These are phyloP conservation scores for Philopotamus ludificatus DNA, from an alignment of 1,140 invertebrate genomes.

Conservation along the genomic window DNA sequence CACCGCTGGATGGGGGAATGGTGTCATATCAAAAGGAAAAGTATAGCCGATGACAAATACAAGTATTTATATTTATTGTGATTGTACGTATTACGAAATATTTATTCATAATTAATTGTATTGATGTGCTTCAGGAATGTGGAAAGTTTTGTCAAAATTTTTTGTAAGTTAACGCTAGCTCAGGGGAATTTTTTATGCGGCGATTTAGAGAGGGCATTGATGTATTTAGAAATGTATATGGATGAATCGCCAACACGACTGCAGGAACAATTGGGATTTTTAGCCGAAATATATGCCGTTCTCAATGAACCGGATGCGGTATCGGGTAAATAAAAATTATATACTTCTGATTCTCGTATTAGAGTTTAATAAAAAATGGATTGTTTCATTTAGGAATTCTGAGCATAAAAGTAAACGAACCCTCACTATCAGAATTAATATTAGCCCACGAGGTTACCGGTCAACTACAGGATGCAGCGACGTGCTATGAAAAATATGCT, in stretches of 20 bases:
- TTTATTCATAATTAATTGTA: slow-evolving; percentile 10
- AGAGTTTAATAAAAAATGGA: background rate
- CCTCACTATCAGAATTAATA: slow-evolving; percentile 68
- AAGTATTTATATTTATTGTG: background rate
- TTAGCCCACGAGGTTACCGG: slow-evolving; percentile 72
- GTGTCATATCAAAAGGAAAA: too few relatives aligned
- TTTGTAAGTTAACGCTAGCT: slow-evolving; percentile 68
- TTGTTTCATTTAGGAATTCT: slow-evolving; percentile 56
- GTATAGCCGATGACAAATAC: too few relatives aligned
- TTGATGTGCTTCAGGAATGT: slow-evolving; percentile 48
- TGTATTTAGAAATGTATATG: slow-evolving; percentile 74
- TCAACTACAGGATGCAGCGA: slow-evolving; percentile 70
- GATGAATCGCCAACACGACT: slow-evolving; percentile 57
- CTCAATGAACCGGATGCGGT: slow-evolving; percentile 77
- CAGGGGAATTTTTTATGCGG: slow-evolving; percentile 69
- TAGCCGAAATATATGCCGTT: slow-evolving; percentile 73
- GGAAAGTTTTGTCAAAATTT: slow-evolving; percentile 57
- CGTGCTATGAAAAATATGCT: slow-evolving; percentile 72
- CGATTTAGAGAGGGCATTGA: slow-evolving; percentile 70
- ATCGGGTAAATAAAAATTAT: slow-evolving; percentile 55
- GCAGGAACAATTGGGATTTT: slow-evolving; percentile 61
- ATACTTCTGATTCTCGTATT: background rate
- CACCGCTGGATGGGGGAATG: slow-evolving; percentile 71
- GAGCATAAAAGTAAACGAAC: slow-evolving; percentile 64
- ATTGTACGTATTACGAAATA: slow-evolving; percentile 3